Evolutionary conservation across 2,797 vertebrate species (phyloP).

Genomic region (Gymnopithys bicolor): DNA sequence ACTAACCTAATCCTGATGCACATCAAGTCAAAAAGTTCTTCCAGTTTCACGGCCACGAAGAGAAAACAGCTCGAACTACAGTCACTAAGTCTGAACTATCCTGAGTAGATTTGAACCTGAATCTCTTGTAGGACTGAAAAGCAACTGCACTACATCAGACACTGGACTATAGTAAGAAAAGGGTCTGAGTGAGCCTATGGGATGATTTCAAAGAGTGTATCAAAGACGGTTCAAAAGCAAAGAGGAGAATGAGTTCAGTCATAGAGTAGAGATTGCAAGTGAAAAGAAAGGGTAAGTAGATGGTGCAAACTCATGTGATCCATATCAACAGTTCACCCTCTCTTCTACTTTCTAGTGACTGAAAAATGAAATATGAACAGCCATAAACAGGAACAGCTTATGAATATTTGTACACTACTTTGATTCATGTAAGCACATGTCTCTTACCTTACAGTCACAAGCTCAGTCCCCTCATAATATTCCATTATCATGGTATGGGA

Average conservation of each 20-base stretch:
- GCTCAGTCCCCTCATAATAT: background rate
- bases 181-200: background rate
- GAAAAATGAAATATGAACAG: background rate
- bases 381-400: background rate
- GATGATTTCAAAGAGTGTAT: background rate
- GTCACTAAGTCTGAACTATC: background rate
- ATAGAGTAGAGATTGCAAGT: background rate
- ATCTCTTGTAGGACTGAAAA: background rate
- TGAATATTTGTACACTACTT: background rate
- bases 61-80: background rate
- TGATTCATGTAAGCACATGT: accelerated
- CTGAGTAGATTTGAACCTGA: background rate
- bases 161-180: background rate
- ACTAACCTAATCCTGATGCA: background rate
- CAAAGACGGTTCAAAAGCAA: background rate
- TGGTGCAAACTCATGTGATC: background rate
- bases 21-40: background rate
- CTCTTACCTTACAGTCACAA: background rate
- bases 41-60: background rate
- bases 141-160: background rate
- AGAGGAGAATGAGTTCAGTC: background rate
- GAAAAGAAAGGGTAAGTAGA: background rate
- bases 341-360: background rate
- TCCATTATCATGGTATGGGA: accelerated
- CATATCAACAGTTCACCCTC: background rate